phyloP scores from a whole-genome alignment of 2,113 vertebrate species.

The Tragelaphus imberbis region DNA sequence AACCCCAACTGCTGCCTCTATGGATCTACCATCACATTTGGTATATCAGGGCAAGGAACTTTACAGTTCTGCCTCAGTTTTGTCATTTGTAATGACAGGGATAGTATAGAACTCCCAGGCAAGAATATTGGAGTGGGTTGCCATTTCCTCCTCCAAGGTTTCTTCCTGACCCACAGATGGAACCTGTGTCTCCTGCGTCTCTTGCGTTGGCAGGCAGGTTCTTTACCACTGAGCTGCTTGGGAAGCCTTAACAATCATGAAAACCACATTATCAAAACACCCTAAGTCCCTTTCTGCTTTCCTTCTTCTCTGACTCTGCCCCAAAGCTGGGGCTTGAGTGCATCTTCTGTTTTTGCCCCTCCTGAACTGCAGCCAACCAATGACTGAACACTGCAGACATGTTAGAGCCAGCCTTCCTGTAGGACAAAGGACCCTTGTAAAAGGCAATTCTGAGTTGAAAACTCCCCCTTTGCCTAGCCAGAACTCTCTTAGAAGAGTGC shows the following conservation, averaged over 20 bases:
- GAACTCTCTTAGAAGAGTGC: not conserved
- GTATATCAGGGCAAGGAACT: not conserved
- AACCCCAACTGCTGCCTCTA: not conserved
- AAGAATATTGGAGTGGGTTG: not conserved
- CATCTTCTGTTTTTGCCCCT: not conserved
- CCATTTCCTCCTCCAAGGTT: not conserved
- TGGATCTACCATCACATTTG: not conserved
- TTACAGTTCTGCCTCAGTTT: not conserved
- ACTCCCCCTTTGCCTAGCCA: not conserved
- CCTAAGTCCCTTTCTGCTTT: not conserved
- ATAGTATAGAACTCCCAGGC: not conserved
- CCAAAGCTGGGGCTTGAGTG: not conserved
- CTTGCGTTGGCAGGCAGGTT: not conserved
- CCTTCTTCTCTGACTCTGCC: not conserved
- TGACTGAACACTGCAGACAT: not conserved
- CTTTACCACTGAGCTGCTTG: not conserved
- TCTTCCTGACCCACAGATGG: not conserved
- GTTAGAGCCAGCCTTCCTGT: not conserved
- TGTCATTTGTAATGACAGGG: not conserved
- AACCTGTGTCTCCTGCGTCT: not conserved
- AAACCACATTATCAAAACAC: not conserved
- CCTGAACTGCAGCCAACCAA: not conserved
- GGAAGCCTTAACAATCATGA: not conserved
- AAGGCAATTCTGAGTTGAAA: not conserved
- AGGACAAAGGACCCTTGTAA: not conserved